Evolutionary conservation across 2,888 invertebrate genomes (phyloP), one percentile per base, ranked within the genome.

Genomic region (Philonicus albiceps): DNA sequence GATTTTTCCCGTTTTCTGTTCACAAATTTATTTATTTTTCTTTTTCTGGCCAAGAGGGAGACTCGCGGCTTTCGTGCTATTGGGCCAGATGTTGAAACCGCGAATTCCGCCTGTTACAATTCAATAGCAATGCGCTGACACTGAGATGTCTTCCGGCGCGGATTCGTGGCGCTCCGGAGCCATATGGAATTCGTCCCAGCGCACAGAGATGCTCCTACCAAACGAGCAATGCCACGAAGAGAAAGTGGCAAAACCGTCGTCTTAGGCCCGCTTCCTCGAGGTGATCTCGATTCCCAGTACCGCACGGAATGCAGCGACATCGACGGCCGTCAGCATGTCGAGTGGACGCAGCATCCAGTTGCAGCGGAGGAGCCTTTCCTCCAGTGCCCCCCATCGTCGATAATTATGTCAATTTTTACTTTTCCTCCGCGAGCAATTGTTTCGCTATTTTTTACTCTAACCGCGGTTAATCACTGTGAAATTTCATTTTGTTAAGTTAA

Each of bases 181-280:
- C 78, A 78, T 78, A 31, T 49, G 49, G 49, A 49, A 6, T 22
- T 22, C 34, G 81, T 64, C 64, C 53, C 64, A 64, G 34, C 64
- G 13, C 80, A 2, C n/a, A 11, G 16, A 34, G 81, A 19, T 37
- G 30, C 34, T 49, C 78, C 78, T 34, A 64, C 13, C 81, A 19
- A n/a, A 11, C 64, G 34, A 64, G 64, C 22, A 7, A 19, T 80
- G 78, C 86, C 87, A 86, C 86, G 86, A 87, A 87, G 87, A 87
- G 87, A 87, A 87, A 87, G 87, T 87, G 87, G 86, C 49, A 86
- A 87, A 55, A 78, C 43, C 40, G 83, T 74, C 40, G 83, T 74
- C 85, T 87, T 83, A 55, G 34, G 86, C 11, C 53, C 30, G 83
- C 83, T 76, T 75, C 78, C 80, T 64, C 55, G 22, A 78, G 78